Conservation (phyloP, 2,113 vertebrate genomes). For the Ophthalmolycus amberensis region DNA sequence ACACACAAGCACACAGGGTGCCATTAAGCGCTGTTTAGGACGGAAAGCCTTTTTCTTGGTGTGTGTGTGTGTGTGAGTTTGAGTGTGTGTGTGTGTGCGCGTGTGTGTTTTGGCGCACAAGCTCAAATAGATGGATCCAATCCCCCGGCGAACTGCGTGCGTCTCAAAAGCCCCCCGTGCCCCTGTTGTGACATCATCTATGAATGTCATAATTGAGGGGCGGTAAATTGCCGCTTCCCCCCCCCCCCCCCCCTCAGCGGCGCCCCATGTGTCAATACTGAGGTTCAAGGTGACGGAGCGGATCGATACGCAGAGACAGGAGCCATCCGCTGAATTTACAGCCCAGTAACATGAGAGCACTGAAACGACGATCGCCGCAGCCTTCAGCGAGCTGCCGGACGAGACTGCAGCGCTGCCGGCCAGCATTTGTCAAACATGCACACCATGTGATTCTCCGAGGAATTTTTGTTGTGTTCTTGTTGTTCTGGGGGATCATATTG, state of each 20-base stretch:
- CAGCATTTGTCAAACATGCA: constrained; percentile 68
- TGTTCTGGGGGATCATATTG: constrained; percentile 49
- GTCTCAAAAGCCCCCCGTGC: constrained; percentile 63
- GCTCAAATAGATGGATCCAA: constrained; percentile 74
- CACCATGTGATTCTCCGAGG: constrained; percentile 60
- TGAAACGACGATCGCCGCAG: constrained; percentile 58
- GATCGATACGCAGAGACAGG: constrained; percentile 98
- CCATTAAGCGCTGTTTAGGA: constrained; percentile 86
- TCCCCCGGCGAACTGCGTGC: constrained; percentile 47
- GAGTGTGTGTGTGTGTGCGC: constrained; percentile 19
- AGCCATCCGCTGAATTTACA: constrained; percentile 99
- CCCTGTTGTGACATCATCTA: constrained; percentile 94
- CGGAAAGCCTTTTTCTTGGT: constrained; percentile 83
- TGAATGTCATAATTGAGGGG: constrained; percentile 99
- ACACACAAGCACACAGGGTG: constrained; percentile 57
- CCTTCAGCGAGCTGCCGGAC: constrained; percentile 71
- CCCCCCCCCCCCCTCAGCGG: constrained; percentile 70
- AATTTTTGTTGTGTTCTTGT: constrained; percentile 32
- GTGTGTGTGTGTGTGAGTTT: constrained; percentile 48
- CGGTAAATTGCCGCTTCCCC: constrained; percentile 89
- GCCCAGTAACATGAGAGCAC: constrained; percentile 78
- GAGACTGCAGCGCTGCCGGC: constrained; percentile 41
- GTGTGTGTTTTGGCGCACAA: constrained; percentile 50
- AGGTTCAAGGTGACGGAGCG: constrained; percentile 99
- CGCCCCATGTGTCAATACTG: constrained; percentile 99